phyloP scores from a whole-genome alignment of 2,797 vertebrate genomes.

The Sciaenops ocellatus region DNA sequence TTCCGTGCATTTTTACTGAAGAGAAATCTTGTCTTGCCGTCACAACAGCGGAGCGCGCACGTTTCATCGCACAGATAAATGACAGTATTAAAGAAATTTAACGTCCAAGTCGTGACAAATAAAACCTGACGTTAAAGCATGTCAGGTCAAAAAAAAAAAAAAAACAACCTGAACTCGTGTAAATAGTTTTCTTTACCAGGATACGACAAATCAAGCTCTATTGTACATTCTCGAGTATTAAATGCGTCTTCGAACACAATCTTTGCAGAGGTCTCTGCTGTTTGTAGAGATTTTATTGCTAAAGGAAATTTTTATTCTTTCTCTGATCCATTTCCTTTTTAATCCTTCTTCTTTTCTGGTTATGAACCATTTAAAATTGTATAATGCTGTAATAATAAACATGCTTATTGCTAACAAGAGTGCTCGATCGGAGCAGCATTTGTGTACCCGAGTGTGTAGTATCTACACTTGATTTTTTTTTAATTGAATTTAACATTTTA shows the following conservation, averaged over 20 bases:
- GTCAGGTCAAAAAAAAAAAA: neutral
- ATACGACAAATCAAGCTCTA: slow-evolving; percentile 12
- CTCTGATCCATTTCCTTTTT: neutral
- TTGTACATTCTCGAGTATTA: neutral
- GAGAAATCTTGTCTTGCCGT: neutral
- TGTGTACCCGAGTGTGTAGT: slow-evolving; percentile 61
- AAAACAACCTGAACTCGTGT: neutral
- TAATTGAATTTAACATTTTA: slow-evolving; percentile 22
- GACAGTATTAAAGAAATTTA: neutral
- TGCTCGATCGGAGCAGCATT: slow-evolving; percentile 4
- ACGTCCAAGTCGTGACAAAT: neutral
- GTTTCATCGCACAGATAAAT: neutral
- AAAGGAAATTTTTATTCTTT: slow-evolving; percentile 30
- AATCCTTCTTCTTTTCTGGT: neutral
- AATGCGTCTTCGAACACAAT: neutral
- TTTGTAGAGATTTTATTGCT: slow-evolving; percentile 6
- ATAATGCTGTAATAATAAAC: slow-evolving; percentile 6
- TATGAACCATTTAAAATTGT: slow-evolving; percentile 22
- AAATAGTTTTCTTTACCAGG: slow-evolving; percentile 10
- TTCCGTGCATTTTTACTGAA: too few species aligned
- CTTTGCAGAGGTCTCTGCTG: neutral
- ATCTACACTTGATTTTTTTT: slow-evolving; percentile 64
- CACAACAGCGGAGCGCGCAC: neutral
- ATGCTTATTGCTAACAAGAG: neutral
- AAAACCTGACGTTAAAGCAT: neutral